Conservation (phyloP, 1,140 invertebrate genomes). For the Tetramorium simillimum region DNA sequence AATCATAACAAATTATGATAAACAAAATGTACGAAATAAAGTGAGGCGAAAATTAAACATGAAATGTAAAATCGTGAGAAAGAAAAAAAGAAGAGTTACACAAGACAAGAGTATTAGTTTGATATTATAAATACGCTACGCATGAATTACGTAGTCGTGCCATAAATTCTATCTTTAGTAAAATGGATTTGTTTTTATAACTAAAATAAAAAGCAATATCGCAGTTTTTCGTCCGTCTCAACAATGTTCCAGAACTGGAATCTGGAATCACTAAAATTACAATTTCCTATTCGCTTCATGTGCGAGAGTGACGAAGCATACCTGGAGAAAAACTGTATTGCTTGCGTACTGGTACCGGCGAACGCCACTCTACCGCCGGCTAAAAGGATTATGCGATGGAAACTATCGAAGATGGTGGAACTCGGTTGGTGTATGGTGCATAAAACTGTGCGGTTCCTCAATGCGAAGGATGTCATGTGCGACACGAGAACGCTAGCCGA, state of each 20-base stretch:
- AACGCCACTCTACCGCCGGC: slow-evolving; percentile 96
- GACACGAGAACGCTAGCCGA: slow-evolving; percentile 95
- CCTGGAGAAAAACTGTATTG: slow-evolving; percentile 93
- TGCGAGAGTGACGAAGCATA: slow-evolving; percentile 72
- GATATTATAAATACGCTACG: too few relatives aligned
- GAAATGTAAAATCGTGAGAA: too few relatives aligned
- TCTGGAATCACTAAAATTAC: background rate
- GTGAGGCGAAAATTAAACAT: too few relatives aligned
- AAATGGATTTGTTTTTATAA: too few relatives aligned
- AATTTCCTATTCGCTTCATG: too few relatives aligned
- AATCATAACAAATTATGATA: too few relatives aligned
- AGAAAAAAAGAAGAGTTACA: background rate
- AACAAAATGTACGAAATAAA: too few relatives aligned
- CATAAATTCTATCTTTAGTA: too few relatives aligned
- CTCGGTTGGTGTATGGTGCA: slow-evolving; percentile 99
- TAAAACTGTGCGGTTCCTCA: slow-evolving; percentile 93
- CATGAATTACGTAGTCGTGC: background rate
- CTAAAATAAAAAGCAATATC: too few relatives aligned
- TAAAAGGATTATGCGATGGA: slow-evolving; percentile 94
- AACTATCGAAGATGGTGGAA: slow-evolving; percentile 95
- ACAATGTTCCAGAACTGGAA: too few relatives aligned
- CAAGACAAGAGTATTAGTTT: background rate
- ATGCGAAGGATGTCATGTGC: slow-evolving; percentile 89
- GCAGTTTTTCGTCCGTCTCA: too few relatives aligned
- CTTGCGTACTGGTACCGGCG: slow-evolving; percentile 91